These are phyloP conservation scores for Todiramphus saurophagus DNA, from an alignment of 2,113 vertebrate genomes.

Conservation along the genomic window DNA sequence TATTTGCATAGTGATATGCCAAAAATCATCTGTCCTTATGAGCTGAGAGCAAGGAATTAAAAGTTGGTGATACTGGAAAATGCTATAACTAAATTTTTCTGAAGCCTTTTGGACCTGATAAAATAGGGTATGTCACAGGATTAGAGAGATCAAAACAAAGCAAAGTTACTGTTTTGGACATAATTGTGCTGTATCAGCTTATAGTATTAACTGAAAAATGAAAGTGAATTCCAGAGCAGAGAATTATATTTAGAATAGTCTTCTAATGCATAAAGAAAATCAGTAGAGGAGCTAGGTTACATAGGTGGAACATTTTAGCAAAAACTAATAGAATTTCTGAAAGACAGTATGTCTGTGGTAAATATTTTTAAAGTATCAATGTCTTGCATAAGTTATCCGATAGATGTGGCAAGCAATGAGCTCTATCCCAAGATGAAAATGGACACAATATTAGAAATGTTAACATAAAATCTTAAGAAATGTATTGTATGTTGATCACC, in stretches of 20 bases:
- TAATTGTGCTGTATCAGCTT: background rate
- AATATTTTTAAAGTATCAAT: background rate
- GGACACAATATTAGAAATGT: background rate
- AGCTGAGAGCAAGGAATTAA: background rate
- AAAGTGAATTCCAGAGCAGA: background rate
- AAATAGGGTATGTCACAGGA: background rate
- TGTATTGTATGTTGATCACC: background rate
- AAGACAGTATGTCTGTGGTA: background rate
- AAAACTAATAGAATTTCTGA: background rate
- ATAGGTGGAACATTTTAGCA: background rate
- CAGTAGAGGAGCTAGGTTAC: background rate
- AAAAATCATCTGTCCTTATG: background rate
- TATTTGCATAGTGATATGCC: background rate
- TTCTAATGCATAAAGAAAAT: background rate
- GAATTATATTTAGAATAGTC: background rate
- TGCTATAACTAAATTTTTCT: background rate
- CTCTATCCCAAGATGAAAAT: background rate
- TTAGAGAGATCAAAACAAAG: background rate
- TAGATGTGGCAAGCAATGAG: background rate
- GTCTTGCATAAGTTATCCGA: background rate
- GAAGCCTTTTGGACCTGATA: background rate
- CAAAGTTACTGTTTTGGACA: background rate
- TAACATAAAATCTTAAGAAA: background rate
- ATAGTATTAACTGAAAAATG: background rate
- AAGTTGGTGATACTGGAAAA: background rate